phyloP scores from a whole-genome alignment of 2,113 vertebrate genomes.

The Myrmecobius fasciatus region DNA sequence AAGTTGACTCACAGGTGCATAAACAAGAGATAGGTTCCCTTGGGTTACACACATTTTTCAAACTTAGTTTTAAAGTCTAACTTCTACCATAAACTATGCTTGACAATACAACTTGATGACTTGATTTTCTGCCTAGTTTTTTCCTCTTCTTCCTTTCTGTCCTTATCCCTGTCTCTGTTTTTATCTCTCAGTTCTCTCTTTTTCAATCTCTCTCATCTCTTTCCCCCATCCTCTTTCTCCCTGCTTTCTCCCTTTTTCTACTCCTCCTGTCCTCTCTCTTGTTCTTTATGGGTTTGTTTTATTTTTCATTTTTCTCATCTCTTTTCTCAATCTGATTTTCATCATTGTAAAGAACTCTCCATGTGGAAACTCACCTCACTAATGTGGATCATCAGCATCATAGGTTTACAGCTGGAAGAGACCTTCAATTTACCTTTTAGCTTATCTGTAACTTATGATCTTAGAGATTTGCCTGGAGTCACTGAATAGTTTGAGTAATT shows the following conservation, averaged over 20 bases:
- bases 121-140: not conserved
- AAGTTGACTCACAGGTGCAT: not conserved
- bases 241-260: too few relatives aligned
- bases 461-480: not conserved
- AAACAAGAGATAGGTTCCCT: not conserved
- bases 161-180: too few relatives aligned
- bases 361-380: not conserved
- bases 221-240: too few relatives aligned
- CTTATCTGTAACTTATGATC: not conserved
- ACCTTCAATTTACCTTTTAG: not conserved
- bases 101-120: not conserved
- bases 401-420: not conserved
- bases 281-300: not conserved
- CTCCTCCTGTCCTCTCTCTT: not conserved
- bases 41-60: slow-evolving; percentile 25
- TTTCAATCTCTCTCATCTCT: too few relatives aligned
- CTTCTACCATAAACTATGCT: slow-evolving; percentile 17
- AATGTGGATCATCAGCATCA: too few relatives aligned
- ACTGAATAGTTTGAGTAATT: not conserved
- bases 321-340: not conserved
- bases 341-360: not conserved
- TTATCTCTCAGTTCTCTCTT: not conserved
- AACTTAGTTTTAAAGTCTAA: slow-evolving; percentile 33
- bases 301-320: not conserved
- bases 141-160: not conserved